Percentiles rank a stretch among this genome's conserved stretches.
Evolutionary conservation across 2,113 vertebrate species (phyloP).

Genomic region (Nothobranchius furzeri): DNA sequence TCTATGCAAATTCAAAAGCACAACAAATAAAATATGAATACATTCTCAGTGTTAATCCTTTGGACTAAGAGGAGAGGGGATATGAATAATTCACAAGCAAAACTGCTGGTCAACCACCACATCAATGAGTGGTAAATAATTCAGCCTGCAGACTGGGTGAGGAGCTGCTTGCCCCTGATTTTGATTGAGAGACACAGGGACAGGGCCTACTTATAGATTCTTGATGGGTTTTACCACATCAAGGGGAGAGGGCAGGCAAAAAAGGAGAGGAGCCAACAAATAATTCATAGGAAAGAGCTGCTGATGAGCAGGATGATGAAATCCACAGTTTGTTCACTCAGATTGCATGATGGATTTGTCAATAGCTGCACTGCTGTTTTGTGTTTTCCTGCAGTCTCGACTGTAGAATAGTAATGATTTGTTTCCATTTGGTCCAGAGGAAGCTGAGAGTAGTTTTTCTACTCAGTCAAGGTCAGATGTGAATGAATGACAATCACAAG

Average conservation of each 20-base stretch:
- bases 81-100: conserved; percentile 78
- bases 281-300: conserved; percentile 73
- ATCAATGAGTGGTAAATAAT: conserved; percentile 80
- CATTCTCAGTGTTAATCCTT: conserved; percentile 67
- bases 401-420: conserved; percentile 54
- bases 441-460: conserved; percentile 18
- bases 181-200: conserved; percentile 75
- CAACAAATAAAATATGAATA: conserved; percentile 64
- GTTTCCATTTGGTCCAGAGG: conserved; percentile 51
- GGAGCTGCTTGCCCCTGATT: conserved; percentile 69
- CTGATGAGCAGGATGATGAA: conserved; percentile 77
- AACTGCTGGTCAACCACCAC: conserved; percentile 76
- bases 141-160: conserved; percentile 66
- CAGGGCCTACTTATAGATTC: conserved; percentile 74
- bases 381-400: conserved; percentile 35
- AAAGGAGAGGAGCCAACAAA: conserved; percentile 63
- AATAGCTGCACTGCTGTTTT: conserved; percentile 60
- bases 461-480: conserved; percentile 59
- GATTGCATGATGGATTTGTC: conserved; percentile 71
- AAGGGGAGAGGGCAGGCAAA: conserved; percentile 63
- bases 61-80: conserved; percentile 52
- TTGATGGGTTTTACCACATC: conserved; percentile 75
- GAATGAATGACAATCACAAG: conserved; percentile 43
- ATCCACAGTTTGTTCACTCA: conserved; percentile 63
- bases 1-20: conserved; percentile 34